Evolutionary conservation across 1,140 invertebrate genomes (phyloP), one percentile per base, ranked within the genome.

Genomic region (Lycorma delicatula): DNA sequence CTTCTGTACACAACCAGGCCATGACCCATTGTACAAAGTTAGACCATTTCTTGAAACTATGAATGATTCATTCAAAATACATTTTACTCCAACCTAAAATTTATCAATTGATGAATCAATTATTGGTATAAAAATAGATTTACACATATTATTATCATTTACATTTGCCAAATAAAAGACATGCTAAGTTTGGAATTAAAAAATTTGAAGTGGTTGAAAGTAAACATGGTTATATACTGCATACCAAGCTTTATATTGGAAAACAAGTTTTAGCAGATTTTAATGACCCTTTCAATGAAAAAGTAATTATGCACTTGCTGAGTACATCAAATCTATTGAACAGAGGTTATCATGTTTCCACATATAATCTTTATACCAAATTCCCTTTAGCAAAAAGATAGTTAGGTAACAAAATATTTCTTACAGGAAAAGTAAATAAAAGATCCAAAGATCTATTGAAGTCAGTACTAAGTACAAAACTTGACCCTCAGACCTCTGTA

Each of bases 361-460:
- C 46, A 16, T 41, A 57, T 26, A 57, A 57, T 25, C 49, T 48
- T 12, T 57, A 57, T 26, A 57, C 55, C 20, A 57, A 49, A 49
- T 22, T 57, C 12, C 46, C 55, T 11, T 25, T 49, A 31, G 55
- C 55, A 27, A 26, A 46, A 27, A n/a, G 12, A 16, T 18, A 49
- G 11, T 49, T 57, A 3, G 27, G 20, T 13, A 20, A 49, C 23
- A 57, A 31, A 41, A 56, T 41, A 27, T 56, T 25, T 23, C 20
- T 56, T 11, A 56, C 54, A 25, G 54, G 54, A 23, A 56, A 36
- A 28, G 54, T 56, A n/a, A 56, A 56, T 23, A 56, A 56, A 56
- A 56, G 27, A 18, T 36, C 54, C 12, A 56, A 56, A 28, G 54
- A 48, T 26, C 41, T 56, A 20, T 29, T 41, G 12, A 56, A 46